Percentiles rank a stretch among this genome's conserved stretches.
Conservation (phyloP, 2,888 invertebrate genomes). For the Hetaerina titia region DNA sequence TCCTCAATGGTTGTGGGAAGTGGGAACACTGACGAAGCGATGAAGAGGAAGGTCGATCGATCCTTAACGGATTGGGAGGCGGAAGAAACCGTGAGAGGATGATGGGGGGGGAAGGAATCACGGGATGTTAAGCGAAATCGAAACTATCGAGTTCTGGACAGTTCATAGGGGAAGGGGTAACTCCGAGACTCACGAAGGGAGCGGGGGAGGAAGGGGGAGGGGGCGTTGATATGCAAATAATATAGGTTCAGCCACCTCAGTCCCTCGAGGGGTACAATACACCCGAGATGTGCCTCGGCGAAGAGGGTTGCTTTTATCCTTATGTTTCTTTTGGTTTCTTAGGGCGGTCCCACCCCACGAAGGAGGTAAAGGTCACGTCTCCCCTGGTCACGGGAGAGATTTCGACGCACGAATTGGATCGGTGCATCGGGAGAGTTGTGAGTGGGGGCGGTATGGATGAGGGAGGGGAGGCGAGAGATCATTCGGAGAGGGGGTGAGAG, state of each 20-base stretch:
- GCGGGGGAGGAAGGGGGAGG: not conserved
- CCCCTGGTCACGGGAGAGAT: constrained; percentile 6
- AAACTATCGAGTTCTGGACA: not conserved
- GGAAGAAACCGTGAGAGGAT: not conserved
- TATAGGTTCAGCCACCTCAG: not conserved
- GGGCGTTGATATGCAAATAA: not conserved
- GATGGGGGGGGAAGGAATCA: not conserved
- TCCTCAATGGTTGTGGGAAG: no score
- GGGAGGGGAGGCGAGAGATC: not conserved
- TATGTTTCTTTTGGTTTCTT: not conserved
- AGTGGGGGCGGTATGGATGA: not conserved
- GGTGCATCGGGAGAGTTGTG: not conserved
- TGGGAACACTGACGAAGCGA: no score
- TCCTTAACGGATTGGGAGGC: no score
- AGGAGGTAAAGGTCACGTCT: constrained; percentile 1
- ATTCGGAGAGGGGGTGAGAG: not conserved
- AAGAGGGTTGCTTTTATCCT: not conserved
- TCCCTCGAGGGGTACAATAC: not conserved
- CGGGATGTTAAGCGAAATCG: not conserved
- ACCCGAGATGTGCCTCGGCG: not conserved
- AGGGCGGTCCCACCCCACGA: not conserved
- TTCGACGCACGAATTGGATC: constrained; percentile 21
- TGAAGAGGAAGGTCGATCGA: no score
- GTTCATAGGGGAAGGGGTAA: not conserved
- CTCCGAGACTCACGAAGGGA: not conserved